Conservation (phyloP, 1,140 invertebrate species). For the Pseudomyrmex concolor region DNA sequence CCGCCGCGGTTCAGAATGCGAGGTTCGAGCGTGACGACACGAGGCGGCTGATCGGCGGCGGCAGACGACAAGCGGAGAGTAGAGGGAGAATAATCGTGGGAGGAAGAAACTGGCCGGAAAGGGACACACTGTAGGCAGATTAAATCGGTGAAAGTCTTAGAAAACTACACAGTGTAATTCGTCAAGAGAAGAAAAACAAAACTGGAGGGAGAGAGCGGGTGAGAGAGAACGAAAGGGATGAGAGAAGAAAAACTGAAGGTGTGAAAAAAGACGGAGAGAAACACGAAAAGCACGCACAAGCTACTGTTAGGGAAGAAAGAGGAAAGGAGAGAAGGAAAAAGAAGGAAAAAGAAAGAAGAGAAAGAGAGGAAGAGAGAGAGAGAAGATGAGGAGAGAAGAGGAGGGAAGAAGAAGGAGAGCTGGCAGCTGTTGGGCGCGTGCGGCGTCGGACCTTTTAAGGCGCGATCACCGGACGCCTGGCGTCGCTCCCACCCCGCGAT, state of each 20-base stretch:
- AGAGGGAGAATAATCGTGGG: neutral
- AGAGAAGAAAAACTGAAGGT: conserved; percentile 12
- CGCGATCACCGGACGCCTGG: conserved; percentile 84
- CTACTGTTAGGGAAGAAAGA: neutral
- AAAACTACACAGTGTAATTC: conserved; percentile 50
- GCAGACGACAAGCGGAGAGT: neutral
- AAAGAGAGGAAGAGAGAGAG: conserved; percentile 1
- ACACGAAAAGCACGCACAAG: conserved; percentile 30
- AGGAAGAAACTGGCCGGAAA: conserved; percentile 25
- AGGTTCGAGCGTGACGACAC: conserved; percentile 62
- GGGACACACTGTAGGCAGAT: conserved; percentile 30
- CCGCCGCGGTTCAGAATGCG: conserved; percentile 54
- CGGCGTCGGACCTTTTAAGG: conserved; percentile 86
- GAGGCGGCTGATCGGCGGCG: conserved; percentile 56
- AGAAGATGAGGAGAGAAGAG: neutral
- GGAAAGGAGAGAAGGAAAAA: neutral
- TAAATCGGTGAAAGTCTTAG: conserved; percentile 29
- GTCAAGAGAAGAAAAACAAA: conserved; percentile 19
- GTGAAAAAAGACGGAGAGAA: conserved; percentile 40
- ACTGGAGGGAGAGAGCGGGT: neutral
- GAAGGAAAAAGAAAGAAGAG: neutral
- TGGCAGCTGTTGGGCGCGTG: conserved; percentile 85
- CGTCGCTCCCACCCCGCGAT: conserved; percentile 77
- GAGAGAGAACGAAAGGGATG: neutral
- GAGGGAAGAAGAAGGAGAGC: conserved; percentile 64